A percentile compares a stretch with the other conserved stretches of the same genome.
Conservation (phyloP, 2,113 vertebrate species). For the Pituophis catenifer region DNA sequence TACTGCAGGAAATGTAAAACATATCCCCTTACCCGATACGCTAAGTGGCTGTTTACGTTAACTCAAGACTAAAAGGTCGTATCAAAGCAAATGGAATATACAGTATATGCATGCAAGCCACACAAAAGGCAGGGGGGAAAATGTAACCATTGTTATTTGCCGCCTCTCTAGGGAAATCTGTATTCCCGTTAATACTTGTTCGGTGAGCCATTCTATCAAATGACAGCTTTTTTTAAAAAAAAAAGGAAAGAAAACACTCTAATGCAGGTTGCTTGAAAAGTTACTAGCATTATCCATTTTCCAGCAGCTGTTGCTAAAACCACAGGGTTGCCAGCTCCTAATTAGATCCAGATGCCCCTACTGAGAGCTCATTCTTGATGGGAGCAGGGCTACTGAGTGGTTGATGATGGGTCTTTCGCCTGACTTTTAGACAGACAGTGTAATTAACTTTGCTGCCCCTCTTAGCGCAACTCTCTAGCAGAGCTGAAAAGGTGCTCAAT, state of each 20-base stretch:
- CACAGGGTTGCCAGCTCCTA: conserved; percentile 69
- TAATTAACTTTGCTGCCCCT: conserved; percentile 75
- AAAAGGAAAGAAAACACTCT: conserved; percentile 59
- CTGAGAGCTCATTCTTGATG: conserved; percentile 65
- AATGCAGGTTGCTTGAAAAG: conserved; percentile 69
- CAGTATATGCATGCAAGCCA: conserved; percentile 18
- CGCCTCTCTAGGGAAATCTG: conserved; percentile 68
- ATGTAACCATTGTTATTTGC: conserved; percentile 47
- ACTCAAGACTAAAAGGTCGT: neutral
- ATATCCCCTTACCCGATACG: neutral
- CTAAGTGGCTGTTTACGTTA: neutral
- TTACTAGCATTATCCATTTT: conserved; percentile 70
- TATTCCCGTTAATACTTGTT: conserved; percentile 75
- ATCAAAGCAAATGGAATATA: conserved; percentile 28
- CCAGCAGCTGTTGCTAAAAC: conserved; percentile 72
- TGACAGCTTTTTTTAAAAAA: conserved; percentile 62
- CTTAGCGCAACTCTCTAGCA: conserved; percentile 64
- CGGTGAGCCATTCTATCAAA: conserved; percentile 69
- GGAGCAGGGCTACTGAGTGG: conserved; percentile 58
- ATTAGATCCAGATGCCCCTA: conserved; percentile 76
- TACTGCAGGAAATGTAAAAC: neutral
- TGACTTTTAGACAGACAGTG: conserved; percentile 68
- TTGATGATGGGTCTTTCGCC: conserved; percentile 61
- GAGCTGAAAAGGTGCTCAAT: conserved; percentile 59
- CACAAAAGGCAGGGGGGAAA: neutral